Evolutionary conservation across 1,140 invertebrate species (phyloP).

Genomic region (Lordiphosa stackelbergi): DNA sequence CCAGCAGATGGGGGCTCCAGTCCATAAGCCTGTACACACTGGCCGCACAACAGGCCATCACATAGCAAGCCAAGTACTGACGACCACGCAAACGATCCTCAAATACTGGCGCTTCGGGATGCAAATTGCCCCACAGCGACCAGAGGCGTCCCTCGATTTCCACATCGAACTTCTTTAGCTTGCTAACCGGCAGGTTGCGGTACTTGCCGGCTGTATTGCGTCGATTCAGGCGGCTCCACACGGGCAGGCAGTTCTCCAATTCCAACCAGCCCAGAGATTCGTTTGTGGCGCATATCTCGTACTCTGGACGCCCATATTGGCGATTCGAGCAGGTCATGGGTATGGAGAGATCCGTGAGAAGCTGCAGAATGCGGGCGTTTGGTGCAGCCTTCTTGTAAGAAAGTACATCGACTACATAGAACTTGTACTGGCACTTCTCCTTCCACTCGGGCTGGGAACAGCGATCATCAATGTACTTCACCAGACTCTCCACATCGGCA

Average conservation of each 20-base stretch:
- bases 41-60: conserved; percentile 79
- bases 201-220: conserved; percentile 78
- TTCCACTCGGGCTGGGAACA: conserved; percentile 50
- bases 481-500: conserved; percentile 47
- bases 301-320: conserved; percentile 55
- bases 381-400: conserved; percentile 66
- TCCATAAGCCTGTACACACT: conserved; percentile 80
- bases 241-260: conserved; percentile 76
- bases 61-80: conserved; percentile 79
- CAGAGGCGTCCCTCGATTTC: conserved; percentile 81
- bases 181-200: conserved; percentile 77
- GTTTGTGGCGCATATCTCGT: conserved; percentile 72
- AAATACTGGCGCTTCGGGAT: conserved; percentile 79
- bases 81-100: conserved; percentile 77
- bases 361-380: conserved; percentile 57
- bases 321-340: conserved; percentile 57
- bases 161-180: conserved; percentile 81
- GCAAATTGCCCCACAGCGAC: conserved; percentile 80
- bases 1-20: conserved; percentile 80
- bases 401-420: conserved; percentile 58
- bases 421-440: conserved; percentile 48
- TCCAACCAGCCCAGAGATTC: conserved; percentile 80
- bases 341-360: conserved; percentile 64
- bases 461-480: conserved; percentile 58
- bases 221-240: conserved; percentile 79